These are phyloP conservation scores for Hydriomena furcata DNA, from an alignment of 2,888 invertebrate genomes.

Conservation along the genomic window DNA sequence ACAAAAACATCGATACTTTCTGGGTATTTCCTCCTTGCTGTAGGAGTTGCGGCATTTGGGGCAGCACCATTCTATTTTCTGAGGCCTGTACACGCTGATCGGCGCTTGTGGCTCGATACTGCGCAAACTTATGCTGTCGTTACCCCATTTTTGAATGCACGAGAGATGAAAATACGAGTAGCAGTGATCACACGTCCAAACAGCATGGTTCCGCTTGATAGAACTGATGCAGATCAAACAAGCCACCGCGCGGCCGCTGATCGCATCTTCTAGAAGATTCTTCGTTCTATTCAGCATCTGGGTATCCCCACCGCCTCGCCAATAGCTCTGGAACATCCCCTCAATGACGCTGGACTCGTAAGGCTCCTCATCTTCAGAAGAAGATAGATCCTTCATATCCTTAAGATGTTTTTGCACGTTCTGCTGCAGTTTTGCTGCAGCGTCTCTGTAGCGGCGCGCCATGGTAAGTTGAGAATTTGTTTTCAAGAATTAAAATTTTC, in stretches of 20 bases:
- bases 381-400: constrained; percentile 70
- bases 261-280: constrained; percentile 89
- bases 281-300: constrained; percentile 83
- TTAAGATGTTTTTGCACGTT: constrained; percentile 74
- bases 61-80: constrained; percentile 86
- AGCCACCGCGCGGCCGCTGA: constrained; percentile 90
- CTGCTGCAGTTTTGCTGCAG: constrained; percentile 73
- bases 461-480: constrained; percentile 40
- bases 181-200: constrained; percentile 95
- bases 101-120: constrained; percentile 81
- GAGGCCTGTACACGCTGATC: constrained; percentile 58
- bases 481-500: too few relatives aligned
- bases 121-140: constrained; percentile 91
- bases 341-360: constrained; percentile 68
- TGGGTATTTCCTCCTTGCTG: constrained; percentile 84
- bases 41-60: constrained; percentile 95
- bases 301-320: constrained; percentile 66
- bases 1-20: constrained; percentile 93
- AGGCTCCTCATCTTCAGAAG: constrained; percentile 76
- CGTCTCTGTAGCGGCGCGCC: constrained; percentile 71
- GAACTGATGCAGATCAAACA: constrained; percentile 96
- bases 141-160: constrained; percentile 96
- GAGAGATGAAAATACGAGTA: constrained; percentile 93
- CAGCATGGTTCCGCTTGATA: constrained; percentile 90
- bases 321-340: constrained; percentile 69